These are phyloP conservation scores for Platerodrilus igneus DNA, from an alignment of 2,888 invertebrate species.

Conservation along the genomic window DNA sequence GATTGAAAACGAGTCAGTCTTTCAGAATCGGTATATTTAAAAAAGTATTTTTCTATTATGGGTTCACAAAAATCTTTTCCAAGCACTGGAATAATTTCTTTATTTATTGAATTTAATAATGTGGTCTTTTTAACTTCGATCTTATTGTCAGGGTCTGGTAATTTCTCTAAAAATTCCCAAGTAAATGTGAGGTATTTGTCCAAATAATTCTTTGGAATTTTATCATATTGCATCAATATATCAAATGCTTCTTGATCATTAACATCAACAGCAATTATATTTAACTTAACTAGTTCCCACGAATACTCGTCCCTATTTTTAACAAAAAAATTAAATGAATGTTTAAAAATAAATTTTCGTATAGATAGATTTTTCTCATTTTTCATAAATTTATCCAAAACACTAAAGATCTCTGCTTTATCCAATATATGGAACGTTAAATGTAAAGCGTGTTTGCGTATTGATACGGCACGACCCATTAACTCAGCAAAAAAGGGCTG, in stretches of 20 bases:
- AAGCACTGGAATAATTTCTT: neutral
- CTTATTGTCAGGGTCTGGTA: neutral
- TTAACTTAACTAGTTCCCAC: conserved; percentile 6
- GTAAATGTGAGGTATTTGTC: conserved; percentile 8
- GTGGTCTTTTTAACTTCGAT: neutral
- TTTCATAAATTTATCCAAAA: conserved; percentile 5
- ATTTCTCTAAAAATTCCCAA: conserved; percentile 10
- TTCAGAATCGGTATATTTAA: conserved; percentile 5
- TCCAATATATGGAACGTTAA: conserved; percentile 4
- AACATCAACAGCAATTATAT: conserved; percentile 3
- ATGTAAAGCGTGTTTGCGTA: conserved; percentile 14
- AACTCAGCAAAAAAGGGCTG: conserved; percentile 7
- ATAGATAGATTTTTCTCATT: conserved; percentile 7
- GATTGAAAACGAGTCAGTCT: conserved; percentile 7
- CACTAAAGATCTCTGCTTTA: neutral
- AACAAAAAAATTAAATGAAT: conserved; percentile 7
- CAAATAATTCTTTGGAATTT: conserved; percentile 7
- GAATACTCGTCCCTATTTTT: conserved; percentile 2
- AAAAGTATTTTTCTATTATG: conserved; percentile 7
- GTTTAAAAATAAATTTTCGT: conserved; percentile 8
- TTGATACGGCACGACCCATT: conserved; percentile 8
- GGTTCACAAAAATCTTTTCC: conserved; percentile 12
- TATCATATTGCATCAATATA: neutral
- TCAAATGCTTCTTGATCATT: conserved; percentile 9
- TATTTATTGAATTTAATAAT: neutral